Evolutionary conservation across 2,888 invertebrate genomes (phyloP), one percentile per base, ranked within the genome.

Genomic region (Drosophila setosimentum): DNA sequence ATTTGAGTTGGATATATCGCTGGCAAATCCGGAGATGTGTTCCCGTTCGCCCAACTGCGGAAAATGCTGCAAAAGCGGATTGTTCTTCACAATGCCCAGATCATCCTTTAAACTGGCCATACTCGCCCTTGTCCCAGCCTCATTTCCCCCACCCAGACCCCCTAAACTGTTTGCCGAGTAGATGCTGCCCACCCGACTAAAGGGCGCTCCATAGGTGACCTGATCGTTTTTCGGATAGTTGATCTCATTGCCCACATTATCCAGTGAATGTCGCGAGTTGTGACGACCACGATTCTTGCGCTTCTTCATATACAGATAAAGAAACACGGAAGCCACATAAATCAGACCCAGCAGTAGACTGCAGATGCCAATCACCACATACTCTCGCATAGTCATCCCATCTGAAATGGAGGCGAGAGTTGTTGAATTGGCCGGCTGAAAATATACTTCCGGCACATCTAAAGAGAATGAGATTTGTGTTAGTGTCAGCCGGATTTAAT

Each of bases 331-430:
- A 0, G 97, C 96, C 24, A 97, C 96, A 92, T 98, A 98, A 83
- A 97, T 96, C 37, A 97, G 94, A 0, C 97, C 97, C n/a, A 98
- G 94, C n/a, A 97, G 94, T 24, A 97, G 94, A 24, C 97, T 96
- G 84, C 97, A 97, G 54, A 97, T 94, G 35, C 96, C 97, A 68
- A 98, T 97, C 0, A 97, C 97, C 27, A 97, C 95, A 88, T 97
- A 97, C 93, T 97, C 97, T 13, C 96, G 94, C 18, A 96, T 94
- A 30, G 95, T 95, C 68, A 97, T 94, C 53, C 96, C 96, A 54
- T 94, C 94, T 35, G 95, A 94, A 13, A 93, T 93, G 53, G 94
- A 92, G n/a, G 94, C 92, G 71, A 94, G 93, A 0, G 94, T 94
- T 27, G 87, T 87, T 63, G 85, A 83, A 29, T 86, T 86, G 51